Evolutionary conservation across 2,888 invertebrate species (phyloP).

Genomic region (Clitarchus hookeri): DNA sequence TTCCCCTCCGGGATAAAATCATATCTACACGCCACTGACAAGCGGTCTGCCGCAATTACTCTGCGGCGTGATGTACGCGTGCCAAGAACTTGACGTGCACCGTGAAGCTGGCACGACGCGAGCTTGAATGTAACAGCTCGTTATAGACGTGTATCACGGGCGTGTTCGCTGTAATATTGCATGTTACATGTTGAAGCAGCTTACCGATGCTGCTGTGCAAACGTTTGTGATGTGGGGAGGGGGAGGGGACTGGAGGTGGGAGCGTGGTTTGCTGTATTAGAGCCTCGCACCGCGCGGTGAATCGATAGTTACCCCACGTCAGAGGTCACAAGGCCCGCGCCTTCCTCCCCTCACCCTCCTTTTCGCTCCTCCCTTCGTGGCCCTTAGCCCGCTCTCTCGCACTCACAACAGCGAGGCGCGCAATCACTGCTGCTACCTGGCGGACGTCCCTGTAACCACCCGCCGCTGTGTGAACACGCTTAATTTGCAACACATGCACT

Average conservation of each 20-base stretch:
- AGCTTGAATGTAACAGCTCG: neutral
- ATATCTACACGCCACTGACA: neutral
- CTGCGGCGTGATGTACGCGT: neutral
- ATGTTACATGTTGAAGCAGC: slow-evolving; percentile 14
- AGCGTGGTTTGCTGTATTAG: slow-evolving; percentile 14
- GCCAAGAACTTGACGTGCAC: neutral
- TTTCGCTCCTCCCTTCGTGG: neutral
- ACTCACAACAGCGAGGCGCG: neutral
- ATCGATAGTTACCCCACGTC: slow-evolving; percentile 7
- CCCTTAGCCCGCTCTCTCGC: neutral
- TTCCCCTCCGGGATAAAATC: too few relatives aligned
- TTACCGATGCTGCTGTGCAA: neutral
- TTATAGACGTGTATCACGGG: neutral
- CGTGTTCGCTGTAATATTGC: slow-evolving; percentile 8
- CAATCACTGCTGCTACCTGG: slow-evolving; percentile 14
- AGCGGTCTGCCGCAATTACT: neutral
- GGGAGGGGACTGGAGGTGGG: neutral
- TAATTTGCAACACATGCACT: neutral
- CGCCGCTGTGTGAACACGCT: neutral
- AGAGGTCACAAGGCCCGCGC: slow-evolving; percentile 7
- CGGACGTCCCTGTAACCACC: neutral
- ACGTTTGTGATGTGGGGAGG: neutral
- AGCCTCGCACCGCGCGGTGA: neutral
- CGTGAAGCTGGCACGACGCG: neutral
- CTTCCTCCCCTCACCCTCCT: neutral